Conservation (phyloP, 2,113 vertebrate genomes). For the Lichenostomus cassidix region DNA sequence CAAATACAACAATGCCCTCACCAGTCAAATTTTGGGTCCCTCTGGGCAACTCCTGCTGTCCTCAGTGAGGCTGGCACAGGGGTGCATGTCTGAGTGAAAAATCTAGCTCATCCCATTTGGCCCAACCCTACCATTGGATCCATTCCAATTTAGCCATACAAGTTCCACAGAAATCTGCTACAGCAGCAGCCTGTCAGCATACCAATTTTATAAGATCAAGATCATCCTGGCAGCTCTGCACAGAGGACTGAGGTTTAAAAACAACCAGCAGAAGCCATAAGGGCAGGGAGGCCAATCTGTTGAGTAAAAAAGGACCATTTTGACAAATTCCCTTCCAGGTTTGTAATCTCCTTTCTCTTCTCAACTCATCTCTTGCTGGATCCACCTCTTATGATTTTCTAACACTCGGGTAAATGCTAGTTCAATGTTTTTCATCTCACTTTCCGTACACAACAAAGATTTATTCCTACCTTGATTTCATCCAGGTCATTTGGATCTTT, state of each 20-base stretch:
- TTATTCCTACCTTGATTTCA: slow-evolving; percentile 85
- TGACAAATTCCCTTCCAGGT: background rate
- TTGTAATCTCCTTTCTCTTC: background rate
- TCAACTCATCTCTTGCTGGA: background rate
- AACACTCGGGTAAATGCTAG: background rate
- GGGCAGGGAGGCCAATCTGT: background rate
- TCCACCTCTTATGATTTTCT: background rate
- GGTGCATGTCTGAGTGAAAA: background rate
- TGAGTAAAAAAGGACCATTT: background rate
- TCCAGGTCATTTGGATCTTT: slow-evolving; percentile 81
- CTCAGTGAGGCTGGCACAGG: background rate
- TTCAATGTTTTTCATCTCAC: background rate
- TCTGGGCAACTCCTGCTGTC: background rate
- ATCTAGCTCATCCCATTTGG: slow-evolving; percentile 18
- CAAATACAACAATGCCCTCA: background rate
- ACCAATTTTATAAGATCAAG: slow-evolving; percentile 2
- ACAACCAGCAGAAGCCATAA: background rate
- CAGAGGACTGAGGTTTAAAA: slow-evolving; percentile 2
- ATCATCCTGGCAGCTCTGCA: background rate
- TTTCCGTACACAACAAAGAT: background rate
- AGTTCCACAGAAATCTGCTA: background rate
- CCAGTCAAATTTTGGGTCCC: background rate
- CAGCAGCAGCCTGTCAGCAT: background rate
- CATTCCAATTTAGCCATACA: background rate
- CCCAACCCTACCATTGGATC: background rate